phyloP scores from a whole-genome alignment of 1,140 invertebrate species.

The Helicoverpa zea region DNA sequence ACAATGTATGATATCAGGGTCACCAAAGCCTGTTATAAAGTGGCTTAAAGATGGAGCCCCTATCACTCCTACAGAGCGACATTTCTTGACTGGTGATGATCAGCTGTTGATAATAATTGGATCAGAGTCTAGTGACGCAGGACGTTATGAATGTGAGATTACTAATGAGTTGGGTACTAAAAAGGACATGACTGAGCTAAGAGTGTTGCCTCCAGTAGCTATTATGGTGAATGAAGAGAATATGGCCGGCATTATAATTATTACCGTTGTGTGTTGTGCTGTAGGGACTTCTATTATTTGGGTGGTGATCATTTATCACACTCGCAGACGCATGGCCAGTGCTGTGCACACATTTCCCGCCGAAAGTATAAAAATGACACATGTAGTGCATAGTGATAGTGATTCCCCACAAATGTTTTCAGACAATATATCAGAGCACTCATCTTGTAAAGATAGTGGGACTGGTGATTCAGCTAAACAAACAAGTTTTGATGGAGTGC shows the following conservation, averaged over 20 bases:
- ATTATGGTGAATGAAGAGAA: conserved; percentile 89
- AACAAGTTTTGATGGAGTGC: conserved; percentile 86
- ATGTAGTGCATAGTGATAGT: conserved; percentile 84
- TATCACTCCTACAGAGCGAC: conserved; percentile 90
- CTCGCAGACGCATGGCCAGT: conserved; percentile 88
- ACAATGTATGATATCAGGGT: conserved; percentile 95
- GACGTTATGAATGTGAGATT: conserved; percentile 96
- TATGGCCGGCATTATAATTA: conserved; percentile 94
- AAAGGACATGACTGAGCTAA: conserved; percentile 85
- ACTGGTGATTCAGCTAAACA: conserved; percentile 90
- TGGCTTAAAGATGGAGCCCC: conserved; percentile 96
- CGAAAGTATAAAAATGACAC: conserved; percentile 84
- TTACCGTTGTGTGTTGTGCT: conserved; percentile 96
- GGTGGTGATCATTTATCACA: conserved; percentile 97
- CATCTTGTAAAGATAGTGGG: conserved; percentile 90
- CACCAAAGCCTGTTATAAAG: conserved; percentile 94
- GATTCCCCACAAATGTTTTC: conserved; percentile 82
- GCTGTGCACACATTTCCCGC: conserved; percentile 76
- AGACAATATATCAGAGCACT: conserved; percentile 86
- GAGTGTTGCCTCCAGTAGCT: conserved; percentile 87
- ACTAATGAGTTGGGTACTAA: conserved; percentile 93
- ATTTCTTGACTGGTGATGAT: conserved; percentile 95
- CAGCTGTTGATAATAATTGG: conserved; percentile 96
- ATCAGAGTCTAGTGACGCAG: conserved; percentile 92
- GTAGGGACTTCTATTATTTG: conserved; percentile 96